Evolutionary conservation across 1,140 invertebrate species (phyloP), one percentile per base, ranked within the genome.

Genomic region (Rhagoletis pomonella): DNA sequence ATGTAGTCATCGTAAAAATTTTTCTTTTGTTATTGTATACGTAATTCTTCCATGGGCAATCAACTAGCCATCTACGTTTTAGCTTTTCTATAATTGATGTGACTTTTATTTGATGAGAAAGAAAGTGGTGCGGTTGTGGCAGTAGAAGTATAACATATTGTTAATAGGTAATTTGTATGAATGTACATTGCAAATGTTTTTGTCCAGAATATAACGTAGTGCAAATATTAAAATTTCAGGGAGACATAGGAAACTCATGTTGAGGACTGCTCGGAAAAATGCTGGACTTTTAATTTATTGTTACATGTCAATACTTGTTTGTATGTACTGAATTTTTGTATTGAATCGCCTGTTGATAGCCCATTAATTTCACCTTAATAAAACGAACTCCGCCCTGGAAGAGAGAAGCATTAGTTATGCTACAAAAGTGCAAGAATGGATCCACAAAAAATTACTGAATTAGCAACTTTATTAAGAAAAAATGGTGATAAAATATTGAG

Each of bases 401-500:
- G 47, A 44, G 44, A 64, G 14, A n/a, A 86, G 6, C 47, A 19
- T 50, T n/a, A 19, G 17, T 55, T 19, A 81, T 81, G 73, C 19
- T 10, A 0, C 47, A 81, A 7, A 81, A 10, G 6, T 55, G 47
- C 4, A 55, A 55, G 10, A n/a, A 93, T 93, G 92, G 92, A 93
- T 88, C 92, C 92, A 12, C 89, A 93, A n/a, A 94, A 94, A 65
- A 94, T 95, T 86, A 89, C 93, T 0, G 90, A 94, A 88, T 87
- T 95, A 64, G 94, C 94, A 4, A 93, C 91, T 88, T 90, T 95
- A 39, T 90, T 95, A 47, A 93, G 94, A 60, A 92, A 94, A 87
- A 94, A 94, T 90, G 95, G 95, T 10, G 95, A 95, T 88, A 94
- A 95, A 93, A 93, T 95, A 10, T 90, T 95, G 6, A 95, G 91